phyloP scores from a whole-genome alignment of 2,113 vertebrate genomes.

The Rattus rattus region DNA sequence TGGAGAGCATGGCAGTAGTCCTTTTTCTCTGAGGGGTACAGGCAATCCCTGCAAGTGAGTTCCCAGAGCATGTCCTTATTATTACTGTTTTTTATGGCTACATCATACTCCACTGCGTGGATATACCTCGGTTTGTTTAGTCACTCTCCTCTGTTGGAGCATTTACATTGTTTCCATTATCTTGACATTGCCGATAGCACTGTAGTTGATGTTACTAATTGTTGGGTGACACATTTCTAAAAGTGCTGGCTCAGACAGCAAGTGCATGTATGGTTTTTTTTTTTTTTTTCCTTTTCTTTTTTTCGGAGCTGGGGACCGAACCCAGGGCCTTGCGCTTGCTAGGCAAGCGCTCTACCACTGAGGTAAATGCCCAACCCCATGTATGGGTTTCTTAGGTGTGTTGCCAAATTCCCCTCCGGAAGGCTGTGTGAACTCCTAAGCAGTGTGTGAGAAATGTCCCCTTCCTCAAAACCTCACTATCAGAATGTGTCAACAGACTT shows the following conservation, averaged over 20 bases:
- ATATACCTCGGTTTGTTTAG: neutral
- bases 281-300: no score
- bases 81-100: neutral
- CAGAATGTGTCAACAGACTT: neutral
- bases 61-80: neutral
- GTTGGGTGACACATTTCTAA: neutral
- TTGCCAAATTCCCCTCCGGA: neutral
- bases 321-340: no score
- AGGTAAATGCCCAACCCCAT: no score
- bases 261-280: no score
- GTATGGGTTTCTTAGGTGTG: neutral
- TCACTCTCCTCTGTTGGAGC: neutral
- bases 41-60: neutral
- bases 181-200: neutral
- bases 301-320: no score
- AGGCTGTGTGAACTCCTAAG: neutral
- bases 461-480: neutral
- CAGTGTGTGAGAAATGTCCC: neutral
- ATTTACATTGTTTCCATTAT: neutral
- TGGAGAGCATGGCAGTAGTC: neutral
- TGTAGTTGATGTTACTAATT: neutral
- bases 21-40: neutral
- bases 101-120: neutral
- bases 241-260: neutral
- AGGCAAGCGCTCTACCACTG: no score